Evolutionary conservation across 2,113 vertebrate species (phyloP), one percentile per base, ranked within the genome.

Genomic region (Perca schrenkii): DNA sequence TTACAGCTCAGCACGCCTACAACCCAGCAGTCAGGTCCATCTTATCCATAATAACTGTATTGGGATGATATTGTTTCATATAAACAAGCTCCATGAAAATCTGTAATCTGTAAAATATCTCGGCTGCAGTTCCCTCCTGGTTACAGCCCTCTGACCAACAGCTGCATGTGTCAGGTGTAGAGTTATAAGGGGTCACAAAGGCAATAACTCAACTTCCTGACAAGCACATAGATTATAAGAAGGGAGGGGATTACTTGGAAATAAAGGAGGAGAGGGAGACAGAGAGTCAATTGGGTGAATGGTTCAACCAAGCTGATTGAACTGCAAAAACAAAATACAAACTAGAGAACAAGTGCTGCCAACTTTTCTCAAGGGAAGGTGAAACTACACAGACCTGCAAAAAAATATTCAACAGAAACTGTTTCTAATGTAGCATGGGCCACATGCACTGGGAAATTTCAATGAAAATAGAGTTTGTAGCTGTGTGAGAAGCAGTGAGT

Each of bases 101-200:
- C 57, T 77, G 73, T 63, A 43, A 43, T 43, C 40, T 75, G 31
- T 60, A 58, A 43, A 67, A 82, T 65, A 60, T 67, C 21, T 25
- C 22, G 31, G 78, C 64, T 58, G 64, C 63, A 52, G 57, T 70
- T 53, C 71, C 53, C 57, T 75, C 71, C 50, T 50, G 43, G 60
- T 81, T 71, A 2, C n/a, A 54, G 56, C 47, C 66, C 50, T 76
- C 52, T 67, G 62, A 90, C 67, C 74, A 76, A 80, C 90, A 90
- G 87, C 90, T 90, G 88, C 77, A 77, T 81, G 71, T 75, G 84
- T 86, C 82, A 80, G 69, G 69, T 77, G 79, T 40, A 49, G 74
- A 89, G 62, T 77, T 80, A 82, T 64, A 67, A 70, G 34, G 49
- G 73, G 74, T 79, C 80, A 61, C 73, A 54, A 56, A 83, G 64